Evolutionary conservation across 2,113 vertebrate genomes (phyloP).

Genomic region (Mormoops blainvillei): DNA sequence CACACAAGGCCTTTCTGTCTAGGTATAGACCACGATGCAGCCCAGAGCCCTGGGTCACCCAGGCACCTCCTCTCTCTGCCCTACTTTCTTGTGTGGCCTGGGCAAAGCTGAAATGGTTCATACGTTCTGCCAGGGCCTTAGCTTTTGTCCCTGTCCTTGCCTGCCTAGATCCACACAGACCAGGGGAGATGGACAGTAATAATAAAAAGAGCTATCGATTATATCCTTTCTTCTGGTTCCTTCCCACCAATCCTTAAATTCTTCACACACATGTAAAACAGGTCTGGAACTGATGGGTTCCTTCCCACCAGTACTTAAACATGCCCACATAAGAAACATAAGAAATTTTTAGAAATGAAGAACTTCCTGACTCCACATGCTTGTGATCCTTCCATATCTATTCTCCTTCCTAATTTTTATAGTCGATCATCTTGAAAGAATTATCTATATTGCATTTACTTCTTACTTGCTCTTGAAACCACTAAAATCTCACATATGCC

Average conservation of each 20-base stretch:
- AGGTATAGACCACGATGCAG: neutral
- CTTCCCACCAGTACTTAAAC: neutral
- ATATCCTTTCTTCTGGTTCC: neutral
- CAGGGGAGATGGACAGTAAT: neutral
- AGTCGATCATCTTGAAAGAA: neutral
- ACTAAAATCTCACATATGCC: neutral
- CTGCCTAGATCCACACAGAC: neutral
- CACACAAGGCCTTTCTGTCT: conserved; percentile 46
- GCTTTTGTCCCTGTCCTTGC: neutral
- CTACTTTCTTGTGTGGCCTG: neutral
- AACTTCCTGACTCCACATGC: neutral
- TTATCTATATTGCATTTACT: neutral
- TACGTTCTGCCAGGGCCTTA: neutral
- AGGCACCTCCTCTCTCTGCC: neutral
- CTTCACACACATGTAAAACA: too few species aligned
- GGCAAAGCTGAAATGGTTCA: neutral
- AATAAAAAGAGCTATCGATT: neutral
- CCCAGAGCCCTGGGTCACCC: neutral
- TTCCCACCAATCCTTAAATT: conserved; percentile 1
- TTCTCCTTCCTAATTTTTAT: neutral
- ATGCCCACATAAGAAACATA: neutral
- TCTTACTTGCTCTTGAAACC: conserved; percentile 7
- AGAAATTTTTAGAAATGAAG: neutral
- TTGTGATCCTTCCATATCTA: neutral
- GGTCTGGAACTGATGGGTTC: neutral